These are phyloP conservation scores for Ephydatia muelleri DNA, from an alignment of 37 sponge, comb jelly and placozoan genomes.

Conservation along the genomic window DNA sequence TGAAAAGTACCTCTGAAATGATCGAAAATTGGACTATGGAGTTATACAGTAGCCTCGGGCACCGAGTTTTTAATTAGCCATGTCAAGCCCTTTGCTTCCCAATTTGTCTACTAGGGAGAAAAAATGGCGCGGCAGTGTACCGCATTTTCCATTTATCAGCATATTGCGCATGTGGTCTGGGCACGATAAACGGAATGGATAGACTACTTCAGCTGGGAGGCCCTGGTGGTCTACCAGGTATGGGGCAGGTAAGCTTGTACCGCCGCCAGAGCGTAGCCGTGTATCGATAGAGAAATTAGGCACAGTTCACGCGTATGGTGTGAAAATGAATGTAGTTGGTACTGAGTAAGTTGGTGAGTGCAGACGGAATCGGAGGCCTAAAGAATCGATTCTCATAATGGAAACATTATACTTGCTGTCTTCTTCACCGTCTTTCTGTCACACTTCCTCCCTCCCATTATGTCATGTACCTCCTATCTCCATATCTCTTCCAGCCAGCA, in stretches of 20 bases:
- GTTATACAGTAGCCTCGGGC: too few species aligned
- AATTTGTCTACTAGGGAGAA: too few species aligned
- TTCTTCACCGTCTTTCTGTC: neutral
- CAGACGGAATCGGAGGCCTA: neutral
- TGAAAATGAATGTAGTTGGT: neutral
- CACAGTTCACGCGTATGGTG: neutral
- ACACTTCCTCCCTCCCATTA: neutral
- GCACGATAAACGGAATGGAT: conserved; percentile 49
- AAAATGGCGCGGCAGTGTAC: too few species aligned
- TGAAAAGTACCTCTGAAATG: too few species aligned
- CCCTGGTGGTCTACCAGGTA: conserved; percentile 70
- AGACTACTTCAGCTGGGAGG: conserved; percentile 70
- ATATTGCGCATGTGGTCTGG: neutral
- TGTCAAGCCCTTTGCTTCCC: too few species aligned
- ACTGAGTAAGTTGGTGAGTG: neutral
- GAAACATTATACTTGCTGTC: neutral
- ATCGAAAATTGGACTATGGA: too few species aligned
- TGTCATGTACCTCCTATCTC: neutral
- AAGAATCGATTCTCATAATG: neutral
- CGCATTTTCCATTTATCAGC: too few species aligned
- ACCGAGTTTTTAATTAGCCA: too few species aligned
- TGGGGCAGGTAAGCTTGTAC: conserved; percentile 69
- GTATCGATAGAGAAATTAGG: neutral
- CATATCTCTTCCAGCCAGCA: conserved; percentile 5
- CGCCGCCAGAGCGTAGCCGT: neutral